Percentiles rank a stretch among this genome's conserved stretches.
phyloP scores from a whole-genome alignment of 2,888 invertebrate species.

The Seira sanloemensis region DNA sequence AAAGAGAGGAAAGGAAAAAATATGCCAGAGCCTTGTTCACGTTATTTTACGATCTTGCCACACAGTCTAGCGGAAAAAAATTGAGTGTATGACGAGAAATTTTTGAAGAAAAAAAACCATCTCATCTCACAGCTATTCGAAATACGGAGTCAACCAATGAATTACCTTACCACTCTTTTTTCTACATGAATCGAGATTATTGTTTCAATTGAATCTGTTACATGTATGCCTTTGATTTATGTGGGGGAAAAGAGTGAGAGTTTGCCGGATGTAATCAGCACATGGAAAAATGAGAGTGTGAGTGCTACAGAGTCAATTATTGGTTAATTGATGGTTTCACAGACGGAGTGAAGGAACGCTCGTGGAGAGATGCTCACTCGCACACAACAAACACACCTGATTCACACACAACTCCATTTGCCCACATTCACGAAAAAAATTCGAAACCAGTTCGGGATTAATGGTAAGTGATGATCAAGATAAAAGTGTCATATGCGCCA shows the following conservation, averaged over 20 bases:
- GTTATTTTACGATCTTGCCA: constrained; percentile 13
- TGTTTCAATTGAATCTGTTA: neutral
- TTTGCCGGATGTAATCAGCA: neutral
- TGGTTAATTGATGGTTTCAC: too few relatives aligned
- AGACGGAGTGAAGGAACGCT: too few relatives aligned
- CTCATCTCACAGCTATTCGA: neutral
- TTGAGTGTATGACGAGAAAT: neutral
- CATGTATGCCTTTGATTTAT: constrained; percentile 7
- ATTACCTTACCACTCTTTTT: neutral
- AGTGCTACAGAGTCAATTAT: too few relatives aligned
- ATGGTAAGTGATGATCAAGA: too few relatives aligned
- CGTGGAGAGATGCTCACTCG: too few relatives aligned
- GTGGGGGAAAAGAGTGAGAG: neutral
- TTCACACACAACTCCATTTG: too few relatives aligned
- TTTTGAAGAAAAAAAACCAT: neutral
- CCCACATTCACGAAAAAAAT: too few relatives aligned
- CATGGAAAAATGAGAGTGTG: neutral
- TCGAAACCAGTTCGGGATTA: too few relatives aligned
- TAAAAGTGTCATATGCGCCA: too few relatives aligned
- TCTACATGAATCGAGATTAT: constrained; percentile 11
- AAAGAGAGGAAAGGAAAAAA: constrained; percentile 5
- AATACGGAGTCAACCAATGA: constrained; percentile 11
- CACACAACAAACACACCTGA: too few relatives aligned
- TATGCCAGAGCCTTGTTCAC: constrained; percentile 16
- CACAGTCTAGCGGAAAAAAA: neutral